Conservation (phyloP, 2,888 invertebrate genomes). For the Eustalomyia histrio region DNA sequence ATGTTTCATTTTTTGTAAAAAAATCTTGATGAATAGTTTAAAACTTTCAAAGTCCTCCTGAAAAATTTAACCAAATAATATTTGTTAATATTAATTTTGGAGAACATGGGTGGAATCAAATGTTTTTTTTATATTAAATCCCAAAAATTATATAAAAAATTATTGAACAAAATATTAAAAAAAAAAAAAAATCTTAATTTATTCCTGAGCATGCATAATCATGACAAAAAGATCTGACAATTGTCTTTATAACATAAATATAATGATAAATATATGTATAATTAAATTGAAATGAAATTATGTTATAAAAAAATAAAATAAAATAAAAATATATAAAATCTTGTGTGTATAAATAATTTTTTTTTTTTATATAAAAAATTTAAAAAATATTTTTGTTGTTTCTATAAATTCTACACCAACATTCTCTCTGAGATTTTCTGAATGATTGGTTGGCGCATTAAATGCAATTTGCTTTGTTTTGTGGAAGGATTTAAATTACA, state of each 20-base stretch:
- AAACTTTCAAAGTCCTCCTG: too few species aligned
- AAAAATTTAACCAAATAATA: too few species aligned
- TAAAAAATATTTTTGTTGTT: slow-evolving; percentile 36
- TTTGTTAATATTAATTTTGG: too few species aligned
- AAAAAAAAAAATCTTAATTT: slow-evolving; percentile 36
- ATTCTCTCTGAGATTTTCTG: slow-evolving; percentile 68
- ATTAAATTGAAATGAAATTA: slow-evolving; percentile 15
- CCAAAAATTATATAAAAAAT: background rate
- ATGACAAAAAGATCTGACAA: slow-evolving; percentile 38
- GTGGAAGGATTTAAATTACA: slow-evolving; percentile 73
- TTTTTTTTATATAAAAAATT: slow-evolving; percentile 49
- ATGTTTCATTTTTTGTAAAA: too few species aligned
- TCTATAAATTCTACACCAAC: slow-evolving; percentile 64
- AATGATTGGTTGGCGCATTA: slow-evolving; percentile 72
- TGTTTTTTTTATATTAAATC: background rate
- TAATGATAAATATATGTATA: too few species aligned
- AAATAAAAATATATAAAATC: slow-evolving; percentile 14
- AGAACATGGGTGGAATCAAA: too few species aligned
- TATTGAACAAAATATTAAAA: too few species aligned
- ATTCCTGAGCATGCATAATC: slow-evolving; percentile 62
- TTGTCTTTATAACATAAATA: slow-evolving; percentile 13
- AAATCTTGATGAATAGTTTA: too few species aligned
- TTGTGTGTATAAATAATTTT: slow-evolving; percentile 44
- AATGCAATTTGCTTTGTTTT: slow-evolving; percentile 74
- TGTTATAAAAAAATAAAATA: background rate